Evolutionary conservation across 1,140 invertebrate species (phyloP), one percentile per base, ranked within the genome.

Genomic region (Caenorhabditis inopinata): DNA sequence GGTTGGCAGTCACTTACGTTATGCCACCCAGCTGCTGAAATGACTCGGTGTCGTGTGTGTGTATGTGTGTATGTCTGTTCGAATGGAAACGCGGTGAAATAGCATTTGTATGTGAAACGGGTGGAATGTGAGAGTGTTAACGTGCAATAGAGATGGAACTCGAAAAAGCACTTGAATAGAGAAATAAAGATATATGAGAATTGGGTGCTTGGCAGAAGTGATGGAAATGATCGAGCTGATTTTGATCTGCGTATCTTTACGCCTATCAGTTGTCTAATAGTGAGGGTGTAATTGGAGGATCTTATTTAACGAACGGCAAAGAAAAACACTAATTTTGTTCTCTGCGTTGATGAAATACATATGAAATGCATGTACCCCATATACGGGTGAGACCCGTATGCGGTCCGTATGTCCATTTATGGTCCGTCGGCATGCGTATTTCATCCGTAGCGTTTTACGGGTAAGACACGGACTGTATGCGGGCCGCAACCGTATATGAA

Each of bases 121-220:
- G 38, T 27, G 58, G 32, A 21, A 32, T 29, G 29, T 32, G 27
- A 25, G 7, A 32, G 9, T 32, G 58, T 68, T 29, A 68, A 32
- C 38, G 58, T 68, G 58, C 58, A 68, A 68, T 68, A 68, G 58
- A 68, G 38, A 68, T 68, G 38, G 58, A 68, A 68, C 58, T 38
- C 35, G 58, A 35, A 68, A 68, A 32, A 68, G 58, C n/a, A 68
- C n/a, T 68, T 42, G 29, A 68, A 68, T 42, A 7, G 38, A 42
- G 58, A 68, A 18, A 68, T 68, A 68, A 68, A 68, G 58, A 68
- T 68, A 68, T 68, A 68, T 68, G 58, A 68, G 58, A 68, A 38
- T 58, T 21, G 23, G 25, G n/a, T 58, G 53, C 53, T 58, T 58
- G 53, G 35, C 53, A 58, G 32, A 38, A 21, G n/a, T 38, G 1